phyloP scores from a whole-genome alignment of 53 echinoderm and acorn worm species.

The Apostichopus leukothele region DNA sequence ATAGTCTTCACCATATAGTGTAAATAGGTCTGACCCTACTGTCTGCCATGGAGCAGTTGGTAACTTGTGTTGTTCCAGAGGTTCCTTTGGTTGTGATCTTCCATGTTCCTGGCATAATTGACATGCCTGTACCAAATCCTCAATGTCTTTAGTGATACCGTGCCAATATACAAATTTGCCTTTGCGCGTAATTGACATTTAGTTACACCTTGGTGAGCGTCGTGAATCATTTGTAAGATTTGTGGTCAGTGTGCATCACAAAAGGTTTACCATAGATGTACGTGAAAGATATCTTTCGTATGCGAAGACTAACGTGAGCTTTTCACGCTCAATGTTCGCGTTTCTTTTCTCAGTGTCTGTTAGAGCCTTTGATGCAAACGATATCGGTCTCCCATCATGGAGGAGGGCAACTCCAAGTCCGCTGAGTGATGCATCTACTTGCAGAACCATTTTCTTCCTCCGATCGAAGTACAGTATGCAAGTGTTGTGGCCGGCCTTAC shows the following conservation, averaged over 20 bases:
- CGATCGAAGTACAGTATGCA: constrained; percentile 60
- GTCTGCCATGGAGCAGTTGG: constrained; percentile 53
- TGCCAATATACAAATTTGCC: constrained; percentile 33
- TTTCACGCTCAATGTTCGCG: constrained; percentile 40
- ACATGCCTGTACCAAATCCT: constrained; percentile 36
- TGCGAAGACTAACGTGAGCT: constrained; percentile 17
- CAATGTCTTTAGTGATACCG: constrained; percentile 53
- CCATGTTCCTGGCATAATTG: constrained; percentile 50
- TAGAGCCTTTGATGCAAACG: constrained; percentile 15
- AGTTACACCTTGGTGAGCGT: constrained; percentile 7
- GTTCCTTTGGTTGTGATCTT: constrained; percentile 51
- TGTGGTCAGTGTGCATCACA: neutral
- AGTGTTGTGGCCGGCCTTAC: constrained; percentile 42
- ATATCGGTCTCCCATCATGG: constrained; percentile 18
- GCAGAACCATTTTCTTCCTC: constrained; percentile 50
- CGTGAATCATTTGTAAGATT: constrained; percentile 73
- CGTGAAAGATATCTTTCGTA: constrained; percentile 28
- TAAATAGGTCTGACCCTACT: constrained; percentile 47
- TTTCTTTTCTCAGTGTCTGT: constrained; percentile 28
- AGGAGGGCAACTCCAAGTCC: constrained; percentile 6
- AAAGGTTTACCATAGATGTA: constrained; percentile 40
- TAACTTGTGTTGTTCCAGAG: constrained; percentile 48
- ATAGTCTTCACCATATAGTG: constrained; percentile 7
- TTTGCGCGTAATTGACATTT: constrained; percentile 24
- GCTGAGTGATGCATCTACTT: constrained; percentile 42